Percentiles rank a stretch among this genome's conserved stretches.
Conservation (phyloP, 2,888 invertebrate genomes). For the Leucania comma region DNA sequence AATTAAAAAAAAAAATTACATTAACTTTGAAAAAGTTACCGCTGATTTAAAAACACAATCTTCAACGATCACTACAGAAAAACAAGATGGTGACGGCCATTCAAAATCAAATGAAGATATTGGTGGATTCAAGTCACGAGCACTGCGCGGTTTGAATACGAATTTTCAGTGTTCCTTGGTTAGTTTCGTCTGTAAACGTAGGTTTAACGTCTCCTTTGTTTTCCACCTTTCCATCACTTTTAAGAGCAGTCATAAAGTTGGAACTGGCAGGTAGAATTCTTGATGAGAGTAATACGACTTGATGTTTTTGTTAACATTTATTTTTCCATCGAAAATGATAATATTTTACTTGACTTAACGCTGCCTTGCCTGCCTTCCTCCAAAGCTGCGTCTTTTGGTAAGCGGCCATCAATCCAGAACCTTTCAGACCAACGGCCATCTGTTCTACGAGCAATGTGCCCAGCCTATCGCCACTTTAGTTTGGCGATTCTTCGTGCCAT, state of each 20-base stretch:
- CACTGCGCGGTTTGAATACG: constrained; percentile 33
- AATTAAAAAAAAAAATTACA: constrained; percentile 9
- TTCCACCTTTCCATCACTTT: background rate
- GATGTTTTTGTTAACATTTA: background rate
- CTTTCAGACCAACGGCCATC: no score
- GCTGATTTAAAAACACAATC: constrained; percentile 31
- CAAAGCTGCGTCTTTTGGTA: no score
- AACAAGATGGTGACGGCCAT: constrained; percentile 37
- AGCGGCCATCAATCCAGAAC: no score
- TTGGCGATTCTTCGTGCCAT: no score
- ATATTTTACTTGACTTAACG: background rate
- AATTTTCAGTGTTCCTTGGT: constrained; percentile 23
- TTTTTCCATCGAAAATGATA: background rate
- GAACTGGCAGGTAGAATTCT: background rate
- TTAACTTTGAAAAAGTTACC: constrained; percentile 13
- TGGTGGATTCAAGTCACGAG: constrained; percentile 51
- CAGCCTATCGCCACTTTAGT: no score
- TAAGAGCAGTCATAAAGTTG: background rate
- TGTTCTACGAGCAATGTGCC: no score
- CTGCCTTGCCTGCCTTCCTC: no score
- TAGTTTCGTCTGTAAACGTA: constrained; percentile 14
- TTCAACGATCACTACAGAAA: constrained; percentile 37
- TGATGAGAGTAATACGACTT: background rate
- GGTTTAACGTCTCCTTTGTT: constrained; percentile 27
- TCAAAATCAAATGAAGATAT: constrained; percentile 49